These are phyloP conservation scores for Diplazon laetatorius DNA, from an alignment of 2,888 invertebrate genomes.

Conservation along the genomic window DNA sequence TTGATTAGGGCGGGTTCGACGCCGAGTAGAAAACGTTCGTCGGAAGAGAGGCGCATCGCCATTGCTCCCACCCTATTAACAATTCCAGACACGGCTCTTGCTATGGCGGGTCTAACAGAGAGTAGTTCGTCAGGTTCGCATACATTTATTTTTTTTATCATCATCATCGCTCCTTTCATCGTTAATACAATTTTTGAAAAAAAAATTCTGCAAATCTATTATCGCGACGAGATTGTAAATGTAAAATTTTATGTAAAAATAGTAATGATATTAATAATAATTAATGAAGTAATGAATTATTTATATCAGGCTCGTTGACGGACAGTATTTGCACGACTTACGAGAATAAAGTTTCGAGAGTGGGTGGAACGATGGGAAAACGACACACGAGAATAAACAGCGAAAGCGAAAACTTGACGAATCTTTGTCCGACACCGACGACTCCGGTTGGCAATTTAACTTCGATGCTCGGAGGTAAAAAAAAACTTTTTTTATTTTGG, in stretches of 20 bases:
- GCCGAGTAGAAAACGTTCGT: constrained; percentile 82
- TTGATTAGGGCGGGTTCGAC: constrained; percentile 75
- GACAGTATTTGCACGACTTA: constrained; percentile 86
- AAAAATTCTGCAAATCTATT: neutral
- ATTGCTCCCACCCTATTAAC: constrained; percentile 82
- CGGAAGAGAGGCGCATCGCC: constrained; percentile 83
- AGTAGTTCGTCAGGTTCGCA: constrained; percentile 85
- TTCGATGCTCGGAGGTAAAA: constrained; percentile 83
- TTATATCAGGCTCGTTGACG: constrained; percentile 84
- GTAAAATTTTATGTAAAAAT: no score
- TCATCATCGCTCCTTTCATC: no score
- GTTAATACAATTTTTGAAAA: neutral
- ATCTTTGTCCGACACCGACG: constrained; percentile 59
- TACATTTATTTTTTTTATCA: constrained; percentile 8
- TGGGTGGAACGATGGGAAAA: constrained; percentile 47
- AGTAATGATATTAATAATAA: no score
- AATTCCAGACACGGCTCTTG: constrained; percentile 81
- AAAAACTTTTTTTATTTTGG: no score
- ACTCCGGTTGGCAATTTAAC: constrained; percentile 76
- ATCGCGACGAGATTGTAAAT: no score
- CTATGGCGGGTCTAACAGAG: constrained; percentile 84
- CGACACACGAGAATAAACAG: constrained; percentile 50
- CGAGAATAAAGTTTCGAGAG: constrained; percentile 80
- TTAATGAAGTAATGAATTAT: neutral
- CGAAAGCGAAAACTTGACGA: constrained; percentile 44